Percentiles rank a stretch among this genome's conserved stretches.
Evolutionary conservation across 2,113 vertebrate genomes (phyloP).

Genomic region (Prochilodus magdalenae): DNA sequence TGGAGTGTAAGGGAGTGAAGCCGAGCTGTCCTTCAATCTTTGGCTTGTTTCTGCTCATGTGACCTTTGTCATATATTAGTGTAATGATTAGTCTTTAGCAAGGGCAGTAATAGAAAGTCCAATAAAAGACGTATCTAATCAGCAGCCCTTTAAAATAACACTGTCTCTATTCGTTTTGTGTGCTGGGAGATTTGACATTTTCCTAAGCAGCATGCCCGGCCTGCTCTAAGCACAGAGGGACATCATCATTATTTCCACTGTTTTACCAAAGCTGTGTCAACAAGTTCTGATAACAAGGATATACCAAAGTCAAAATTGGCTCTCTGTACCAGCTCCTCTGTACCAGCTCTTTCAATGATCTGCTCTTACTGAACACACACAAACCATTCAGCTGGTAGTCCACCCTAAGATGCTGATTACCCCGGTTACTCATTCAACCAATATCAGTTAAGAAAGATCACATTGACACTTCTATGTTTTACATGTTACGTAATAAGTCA

Average conservation of each 20-base stretch:
- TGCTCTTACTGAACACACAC: neutral
- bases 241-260: slow-evolving; percentile 1
- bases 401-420: slow-evolving; percentile 12
- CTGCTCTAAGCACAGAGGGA: neutral
- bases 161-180: neutral
- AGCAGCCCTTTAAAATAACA: neutral
- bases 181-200: neutral
- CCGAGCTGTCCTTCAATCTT: neutral
- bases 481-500: neutral
- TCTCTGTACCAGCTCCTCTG: slow-evolving; percentile 1
- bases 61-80: neutral
- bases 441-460: neutral
- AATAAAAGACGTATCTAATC: slow-evolving; percentile 16
- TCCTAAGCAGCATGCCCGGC: neutral
- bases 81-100: neutral
- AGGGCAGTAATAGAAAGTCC: neutral
- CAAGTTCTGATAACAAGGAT: slow-evolving; percentile 11
- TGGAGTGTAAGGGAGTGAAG: neutral
- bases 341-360: neutral
- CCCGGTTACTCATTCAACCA: slow-evolving; percentile 2
- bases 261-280: neutral
- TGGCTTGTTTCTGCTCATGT: neutral
- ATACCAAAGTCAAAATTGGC: neutral
- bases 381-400: neutral
- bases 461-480: neutral